Evolutionary conservation across 2,113 vertebrate genomes (phyloP), one percentile per base, ranked within the genome.

Genomic region (Callopanchax toddi): DNA sequence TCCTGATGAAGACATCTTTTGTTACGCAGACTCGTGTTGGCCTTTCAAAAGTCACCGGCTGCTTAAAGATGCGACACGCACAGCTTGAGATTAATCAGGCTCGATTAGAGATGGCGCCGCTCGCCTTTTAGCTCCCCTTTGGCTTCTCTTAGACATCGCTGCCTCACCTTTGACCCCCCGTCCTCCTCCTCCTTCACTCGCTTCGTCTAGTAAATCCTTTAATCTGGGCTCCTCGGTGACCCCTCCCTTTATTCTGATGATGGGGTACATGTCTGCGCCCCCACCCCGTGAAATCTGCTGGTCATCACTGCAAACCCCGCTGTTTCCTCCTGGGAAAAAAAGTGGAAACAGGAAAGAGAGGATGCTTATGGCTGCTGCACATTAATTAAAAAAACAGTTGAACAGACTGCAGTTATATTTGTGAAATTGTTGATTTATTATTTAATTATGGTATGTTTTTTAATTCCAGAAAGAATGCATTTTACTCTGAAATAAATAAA

Each of bases 241-340:
- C 89, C 72, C 79, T 72, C 61, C 64, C 73, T 85, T 85, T 73
- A 82, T 87, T 43, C 48, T 11, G 5, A 26, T 56, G 25, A 32
- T 1, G 22, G 82, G 84, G 75, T 82, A 76, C 89, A 84, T 84
- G 89, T 87, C 76, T 88, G 61, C 67, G 56, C 71, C 76, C 74
- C 69, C 54, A 54, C 80, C 82, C 82, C 67, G 54, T 87, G 81
- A 82, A 86, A 90, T 85, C 48, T 37, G 67, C 53, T 29, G 11
- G 64, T 63, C 67, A 62, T 72, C 48, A 6, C 20, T 37, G 44
- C 69, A 48, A 73, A 51, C 45, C 11, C 0, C 9, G 34, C 51
- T 13, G 42, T 16, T 16, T 29, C 42, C 39, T 63, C 60, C 32
- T 22, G 23, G 66, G 43, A 71, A 40, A 32, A 22, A 0, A 1